Conservation (phyloP, 1,140 invertebrate species). For the Sarcophaga bullata region DNA sequence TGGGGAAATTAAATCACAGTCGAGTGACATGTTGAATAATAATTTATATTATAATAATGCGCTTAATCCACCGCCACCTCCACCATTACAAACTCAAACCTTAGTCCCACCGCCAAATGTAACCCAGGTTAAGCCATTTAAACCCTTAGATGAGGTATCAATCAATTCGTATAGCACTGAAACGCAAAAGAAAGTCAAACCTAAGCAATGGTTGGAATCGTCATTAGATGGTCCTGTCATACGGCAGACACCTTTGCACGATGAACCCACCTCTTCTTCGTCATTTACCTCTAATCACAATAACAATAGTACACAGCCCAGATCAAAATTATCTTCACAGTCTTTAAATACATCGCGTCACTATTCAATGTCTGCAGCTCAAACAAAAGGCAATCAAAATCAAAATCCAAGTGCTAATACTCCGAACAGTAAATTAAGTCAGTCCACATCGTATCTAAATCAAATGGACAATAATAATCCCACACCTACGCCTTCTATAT, state of each 20-base stretch:
- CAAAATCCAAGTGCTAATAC: conserved; percentile 47
- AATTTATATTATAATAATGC: conserved; percentile 43
- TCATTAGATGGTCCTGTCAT: conserved; percentile 67
- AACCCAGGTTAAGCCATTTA: conserved; percentile 29
- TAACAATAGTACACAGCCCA: not conserved
- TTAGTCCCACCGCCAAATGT: conserved; percentile 32
- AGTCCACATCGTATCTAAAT: conserved; percentile 63
- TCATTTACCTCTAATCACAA: not conserved
- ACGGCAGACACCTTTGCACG: conserved; percentile 7
- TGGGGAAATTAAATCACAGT: conserved; percentile 53
- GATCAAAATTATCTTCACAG: conserved; percentile 58
- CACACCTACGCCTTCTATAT: conserved; percentile 47
- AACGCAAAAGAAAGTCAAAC: conserved; percentile 57
- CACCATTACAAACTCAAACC: not conserved
- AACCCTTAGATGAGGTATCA: conserved; percentile 58
- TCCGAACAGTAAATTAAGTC: conserved; percentile 54
- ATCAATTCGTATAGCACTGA: conserved; percentile 49
- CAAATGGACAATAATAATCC: conserved; percentile 48
- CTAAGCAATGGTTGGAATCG: conserved; percentile 68
- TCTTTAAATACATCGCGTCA: conserved; percentile 54
- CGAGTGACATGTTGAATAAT: conserved; percentile 58
- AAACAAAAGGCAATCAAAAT: conserved; percentile 47
- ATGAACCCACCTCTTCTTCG: not conserved
- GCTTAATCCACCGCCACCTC: not conserved
- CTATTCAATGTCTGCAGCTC: conserved; percentile 56